A percentile compares a stretch with the other conserved stretches of the same genome.
These are phyloP conservation scores for Spodoptera littoralis DNA, from an alignment of 2,888 invertebrate genomes.

Conservation along the genomic window DNA sequence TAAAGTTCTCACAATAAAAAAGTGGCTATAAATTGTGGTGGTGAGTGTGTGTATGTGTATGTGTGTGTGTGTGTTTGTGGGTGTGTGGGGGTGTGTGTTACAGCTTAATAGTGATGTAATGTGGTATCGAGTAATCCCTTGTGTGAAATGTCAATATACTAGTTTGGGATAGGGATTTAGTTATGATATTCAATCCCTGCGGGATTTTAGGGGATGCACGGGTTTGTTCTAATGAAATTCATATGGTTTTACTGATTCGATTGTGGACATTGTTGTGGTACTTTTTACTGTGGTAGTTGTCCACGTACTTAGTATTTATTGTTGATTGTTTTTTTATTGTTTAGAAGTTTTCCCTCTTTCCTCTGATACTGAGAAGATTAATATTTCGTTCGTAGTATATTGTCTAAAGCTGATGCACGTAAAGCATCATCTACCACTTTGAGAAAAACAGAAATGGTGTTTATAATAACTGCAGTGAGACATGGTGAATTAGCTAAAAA, in stretches of 20 bases:
- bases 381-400: too few species aligned
- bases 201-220: conserved; percentile 28
- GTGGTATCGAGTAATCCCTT: conserved; percentile 59
- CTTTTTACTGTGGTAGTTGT: not conserved
- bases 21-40: conserved; percentile 56
- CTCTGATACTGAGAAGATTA: too few species aligned
- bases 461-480: too few species aligned
- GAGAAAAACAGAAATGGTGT: too few species aligned
- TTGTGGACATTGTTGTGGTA: conserved; percentile 4
- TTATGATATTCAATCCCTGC: conserved; percentile 53
- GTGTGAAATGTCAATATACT: conserved; percentile 68
- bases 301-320: not conserved
- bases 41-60: conserved; percentile 7
- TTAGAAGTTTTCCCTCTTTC: too few species aligned
- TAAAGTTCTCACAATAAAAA: conserved; percentile 81
- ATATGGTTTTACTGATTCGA: conserved; percentile 19
- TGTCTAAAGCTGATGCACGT: too few species aligned
- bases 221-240: conserved; percentile 36
- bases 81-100: conserved; percentile 47
- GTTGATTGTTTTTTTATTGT: too few species aligned
- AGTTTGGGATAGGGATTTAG: conserved; percentile 46
- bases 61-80: conserved; percentile 12
- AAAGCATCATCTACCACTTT: too few species aligned
- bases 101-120: conserved; percentile 60
- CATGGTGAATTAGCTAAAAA: too few species aligned